A percentile compares a stretch with the other conserved stretches of the same genome.
Conservation (phyloP, 1,140 invertebrate species). For the Ruditapes philippinarum region DNA sequence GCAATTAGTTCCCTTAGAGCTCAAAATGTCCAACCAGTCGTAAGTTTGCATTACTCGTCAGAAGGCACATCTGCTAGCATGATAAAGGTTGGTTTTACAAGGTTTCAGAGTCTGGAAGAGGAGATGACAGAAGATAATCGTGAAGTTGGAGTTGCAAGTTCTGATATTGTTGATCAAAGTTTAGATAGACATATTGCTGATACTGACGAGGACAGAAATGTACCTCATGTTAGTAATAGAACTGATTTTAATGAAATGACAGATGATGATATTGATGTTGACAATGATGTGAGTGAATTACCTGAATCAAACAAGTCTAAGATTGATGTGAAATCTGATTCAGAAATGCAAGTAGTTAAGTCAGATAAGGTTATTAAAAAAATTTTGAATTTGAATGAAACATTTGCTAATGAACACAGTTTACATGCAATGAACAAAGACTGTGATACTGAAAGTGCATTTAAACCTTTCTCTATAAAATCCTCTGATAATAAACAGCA, state of each 20-base stretch:
- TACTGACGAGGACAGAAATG: not conserved
- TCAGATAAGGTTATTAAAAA: no score
- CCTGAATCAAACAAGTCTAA: not conserved
- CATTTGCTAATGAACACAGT: not conserved
- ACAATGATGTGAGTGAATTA: not conserved
- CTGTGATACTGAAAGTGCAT: constrained; percentile 2
- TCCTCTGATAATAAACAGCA: constrained; percentile 4
- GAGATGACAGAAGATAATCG: constrained; percentile 71
- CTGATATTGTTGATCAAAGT: not conserved
- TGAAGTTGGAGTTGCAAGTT: constrained; percentile 39
- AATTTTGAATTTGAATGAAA: no score
- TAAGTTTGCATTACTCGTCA: constrained; percentile 86
- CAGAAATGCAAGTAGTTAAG: not conserved
- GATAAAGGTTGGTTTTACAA: constrained; percentile 80
- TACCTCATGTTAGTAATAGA: not conserved
- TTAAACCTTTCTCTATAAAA: constrained; percentile 38
- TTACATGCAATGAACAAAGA: not conserved
- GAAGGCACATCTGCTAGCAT: constrained; percentile 81
- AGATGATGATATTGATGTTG: not conserved
- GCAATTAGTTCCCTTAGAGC: constrained; percentile 48
- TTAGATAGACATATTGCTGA: not conserved
- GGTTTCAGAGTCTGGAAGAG: constrained; percentile 76
- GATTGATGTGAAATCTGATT: not conserved
- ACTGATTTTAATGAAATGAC: not conserved
- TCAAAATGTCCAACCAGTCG: constrained; percentile 87